Percentiles rank a stretch among this genome's conserved stretches.
phyloP scores from a whole-genome alignment of 1,140 invertebrate genomes.

The Bathynomus jamesi region DNA sequence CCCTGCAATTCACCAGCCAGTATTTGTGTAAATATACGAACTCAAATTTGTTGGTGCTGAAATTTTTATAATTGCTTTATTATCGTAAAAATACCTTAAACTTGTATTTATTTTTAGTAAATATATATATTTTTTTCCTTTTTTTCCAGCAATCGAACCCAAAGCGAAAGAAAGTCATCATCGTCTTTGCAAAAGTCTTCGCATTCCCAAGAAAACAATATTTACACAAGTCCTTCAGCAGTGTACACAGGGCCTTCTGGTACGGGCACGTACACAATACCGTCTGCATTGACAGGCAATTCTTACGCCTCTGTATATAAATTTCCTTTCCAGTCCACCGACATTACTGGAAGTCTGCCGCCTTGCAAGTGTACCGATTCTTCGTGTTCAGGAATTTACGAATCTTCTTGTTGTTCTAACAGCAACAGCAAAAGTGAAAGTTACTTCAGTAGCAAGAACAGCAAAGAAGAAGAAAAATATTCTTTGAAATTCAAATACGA shows the following conservation, averaged over 20 bases:
- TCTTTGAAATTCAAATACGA: not conserved
- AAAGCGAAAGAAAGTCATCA: not conserved
- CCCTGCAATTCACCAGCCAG: not conserved
- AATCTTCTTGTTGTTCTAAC: not conserved
- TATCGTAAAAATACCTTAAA: too few species aligned
- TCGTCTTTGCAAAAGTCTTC: not conserved
- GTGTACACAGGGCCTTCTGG: not conserved
- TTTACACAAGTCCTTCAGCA: not conserved
- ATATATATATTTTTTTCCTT: too few species aligned
- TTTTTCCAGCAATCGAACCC: too few species aligned
- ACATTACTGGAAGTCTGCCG: not conserved
- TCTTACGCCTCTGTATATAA: not conserved
- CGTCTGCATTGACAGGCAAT: not conserved
- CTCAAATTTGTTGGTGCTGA: too few species aligned
- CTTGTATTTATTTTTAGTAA: too few species aligned
- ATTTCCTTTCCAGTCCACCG: not conserved
- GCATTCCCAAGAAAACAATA: not conserved
- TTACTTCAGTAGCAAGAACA: not conserved
- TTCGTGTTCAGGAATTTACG: not conserved
- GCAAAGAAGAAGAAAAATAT: not conserved
- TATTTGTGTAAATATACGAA: too few species aligned
- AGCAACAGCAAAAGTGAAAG: not conserved
- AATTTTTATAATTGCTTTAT: too few species aligned
- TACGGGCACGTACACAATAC: not conserved
- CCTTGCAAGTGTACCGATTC: not conserved